Conservation (phyloP, 2,797 vertebrate genomes). For the Spheniscus humboldti region DNA sequence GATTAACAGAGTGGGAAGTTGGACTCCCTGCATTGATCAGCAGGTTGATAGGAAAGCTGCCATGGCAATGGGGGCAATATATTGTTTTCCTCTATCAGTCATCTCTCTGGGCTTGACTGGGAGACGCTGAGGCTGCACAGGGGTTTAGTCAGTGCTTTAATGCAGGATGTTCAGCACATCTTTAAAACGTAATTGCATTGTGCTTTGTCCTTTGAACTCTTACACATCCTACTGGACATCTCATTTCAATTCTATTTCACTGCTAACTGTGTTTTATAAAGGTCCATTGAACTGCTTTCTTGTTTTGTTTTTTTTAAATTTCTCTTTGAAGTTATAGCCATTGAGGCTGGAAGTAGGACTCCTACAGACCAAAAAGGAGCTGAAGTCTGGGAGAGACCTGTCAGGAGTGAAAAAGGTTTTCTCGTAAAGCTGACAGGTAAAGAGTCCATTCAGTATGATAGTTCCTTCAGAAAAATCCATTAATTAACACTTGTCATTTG, state of each 20-base stretch:
- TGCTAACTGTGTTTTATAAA: neutral
- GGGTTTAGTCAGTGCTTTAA: neutral
- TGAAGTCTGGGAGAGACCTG: neutral
- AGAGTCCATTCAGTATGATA: neutral
- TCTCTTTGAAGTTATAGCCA: rapidly evolving
- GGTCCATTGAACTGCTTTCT: neutral
- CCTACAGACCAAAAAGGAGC: neutral
- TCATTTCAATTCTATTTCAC: neutral
- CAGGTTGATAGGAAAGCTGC: neutral
- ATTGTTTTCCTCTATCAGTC: neutral
- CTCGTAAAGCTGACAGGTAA: neutral
- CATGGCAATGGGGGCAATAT: neutral
- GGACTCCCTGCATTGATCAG: neutral
- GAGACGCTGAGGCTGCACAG: neutral
- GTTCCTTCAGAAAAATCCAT: neutral
- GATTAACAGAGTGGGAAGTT: neutral
- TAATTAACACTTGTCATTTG: slow-evolving; percentile 31
- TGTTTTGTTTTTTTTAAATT: neutral
- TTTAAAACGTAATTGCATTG: neutral
- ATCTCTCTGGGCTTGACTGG: neutral
- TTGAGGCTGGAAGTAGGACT: neutral
- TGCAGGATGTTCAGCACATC: neutral
- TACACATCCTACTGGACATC: neutral
- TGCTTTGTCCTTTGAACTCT: neutral
- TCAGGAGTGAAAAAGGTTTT: neutral